Evolutionary conservation across 2,888 invertebrate species (phyloP), one percentile per base, ranked within the genome.

Genomic region (Acronicta leporina): DNA sequence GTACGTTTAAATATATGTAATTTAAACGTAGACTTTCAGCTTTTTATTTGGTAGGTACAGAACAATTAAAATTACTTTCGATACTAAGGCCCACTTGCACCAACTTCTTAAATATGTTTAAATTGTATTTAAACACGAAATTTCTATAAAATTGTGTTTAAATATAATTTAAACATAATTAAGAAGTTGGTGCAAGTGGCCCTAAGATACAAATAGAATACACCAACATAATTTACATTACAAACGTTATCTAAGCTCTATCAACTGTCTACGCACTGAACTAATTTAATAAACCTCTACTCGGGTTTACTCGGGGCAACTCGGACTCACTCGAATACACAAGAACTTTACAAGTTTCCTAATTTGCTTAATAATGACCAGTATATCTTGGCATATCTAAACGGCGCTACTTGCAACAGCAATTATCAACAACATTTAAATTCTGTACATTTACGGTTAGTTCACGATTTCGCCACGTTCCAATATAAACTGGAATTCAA

Each of bases 221-320:
- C 30, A 25, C 42, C 30, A 50, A 66, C 66, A 60, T 55, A 51
- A 46, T 46, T 62, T 51, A 63, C 20, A 62, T 55, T n/a, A n/a
- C n/a, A 62, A 52, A 55, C 20, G 55, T 55, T 68, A 68, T 63
- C 53, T 53, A 30, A 38, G 2, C 16, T 45, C 51, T 25, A 69
- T 68, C 54, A 30, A 41, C 53, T 48, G 41, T 64, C 73, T 44
- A 30, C 54, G 54, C 42, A 46, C 45, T 42, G 54, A 53, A 71
- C 52, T 51, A 48, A 45, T 56, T 64, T 60, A 61, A 64, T 58
- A 63, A 64, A 68, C 43, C 56, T n/a, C n/a, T 25, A 38, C 14
- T 54, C 13, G 38, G 15, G 13, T 9, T 47, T 15, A 47, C 46
- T 51, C 33, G 14, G 5, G 16, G 33, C 5, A 10, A 47, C 35